These are phyloP conservation scores for Drosophila hawaiiensis DNA, from an alignment of 2,888 invertebrate genomes.

Conservation along the genomic window DNA sequence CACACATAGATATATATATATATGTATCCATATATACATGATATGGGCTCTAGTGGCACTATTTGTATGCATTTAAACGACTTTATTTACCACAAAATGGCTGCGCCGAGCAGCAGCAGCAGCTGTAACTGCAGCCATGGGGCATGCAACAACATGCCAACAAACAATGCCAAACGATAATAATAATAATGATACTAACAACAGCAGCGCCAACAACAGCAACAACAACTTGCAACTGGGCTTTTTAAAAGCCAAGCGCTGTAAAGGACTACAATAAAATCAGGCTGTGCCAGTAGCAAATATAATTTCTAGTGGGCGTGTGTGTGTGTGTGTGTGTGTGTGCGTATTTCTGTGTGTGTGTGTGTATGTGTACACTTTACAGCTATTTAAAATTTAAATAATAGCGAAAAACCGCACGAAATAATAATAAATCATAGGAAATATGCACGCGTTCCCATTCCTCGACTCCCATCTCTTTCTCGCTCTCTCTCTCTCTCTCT, in stretches of 20 bases:
- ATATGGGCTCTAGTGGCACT: constrained; percentile 28
- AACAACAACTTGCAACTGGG: constrained; percentile 34
- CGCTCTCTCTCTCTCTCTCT: constrained; percentile 9
- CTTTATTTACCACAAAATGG: constrained; percentile 81
- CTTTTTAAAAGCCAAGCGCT: constrained; percentile 63
- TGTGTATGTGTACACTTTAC: constrained; percentile 58
- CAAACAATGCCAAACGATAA: constrained; percentile 78
- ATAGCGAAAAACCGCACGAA: constrained; percentile 79
- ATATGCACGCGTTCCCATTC: constrained; percentile 45
- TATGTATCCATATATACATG: neutral
- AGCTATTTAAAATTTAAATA: constrained; percentile 81
- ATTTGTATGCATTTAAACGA: constrained; percentile 81
- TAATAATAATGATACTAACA: constrained; percentile 65
- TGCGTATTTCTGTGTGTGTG: neutral
- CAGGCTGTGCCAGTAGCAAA: constrained; percentile 38
- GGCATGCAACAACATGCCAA: constrained; percentile 61
- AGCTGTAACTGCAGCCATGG: constrained; percentile 35
- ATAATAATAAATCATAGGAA: constrained; percentile 79
- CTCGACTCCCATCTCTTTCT: neutral
- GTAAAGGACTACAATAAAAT: constrained; percentile 63
- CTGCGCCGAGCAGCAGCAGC: constrained; percentile 47
- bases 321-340: constrained; percentile 12
- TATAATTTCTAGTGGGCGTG: constrained; percentile 60
- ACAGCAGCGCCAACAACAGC: constrained; percentile 27
- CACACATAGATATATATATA: neutral